phyloP scores from a whole-genome alignment of 2,113 vertebrate genomes.

The Ammodytes marinus region DNA sequence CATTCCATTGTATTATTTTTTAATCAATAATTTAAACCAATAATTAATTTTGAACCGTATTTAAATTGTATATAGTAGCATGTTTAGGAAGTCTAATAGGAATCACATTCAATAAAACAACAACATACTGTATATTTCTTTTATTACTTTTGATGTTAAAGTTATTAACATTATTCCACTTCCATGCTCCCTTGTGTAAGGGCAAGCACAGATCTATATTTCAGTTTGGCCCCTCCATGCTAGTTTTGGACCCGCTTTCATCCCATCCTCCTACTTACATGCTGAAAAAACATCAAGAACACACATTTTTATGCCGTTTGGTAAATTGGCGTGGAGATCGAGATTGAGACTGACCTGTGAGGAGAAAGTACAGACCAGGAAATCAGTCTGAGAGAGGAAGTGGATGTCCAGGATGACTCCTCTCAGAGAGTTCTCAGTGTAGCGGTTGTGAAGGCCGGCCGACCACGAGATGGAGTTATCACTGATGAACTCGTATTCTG shows the following conservation, averaged over 20 bases:
- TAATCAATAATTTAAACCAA: too few relatives aligned
- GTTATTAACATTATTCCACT: neutral
- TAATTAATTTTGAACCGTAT: too few relatives aligned
- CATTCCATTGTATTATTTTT: neutral
- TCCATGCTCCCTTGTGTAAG: neutral
- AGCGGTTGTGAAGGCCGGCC: constrained; percentile 97
- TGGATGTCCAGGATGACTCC: constrained; percentile 98
- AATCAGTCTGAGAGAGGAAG: constrained; percentile 98
- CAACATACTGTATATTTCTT: neutral
- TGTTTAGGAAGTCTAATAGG: neutral
- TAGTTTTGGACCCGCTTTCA: constrained; percentile 11
- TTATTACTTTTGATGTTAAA: neutral
- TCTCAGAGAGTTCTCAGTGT: constrained; percentile 96
- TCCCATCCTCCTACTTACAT: constrained; percentile 13
- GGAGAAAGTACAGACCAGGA: constrained; percentile 98
- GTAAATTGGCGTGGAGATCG: neutral
- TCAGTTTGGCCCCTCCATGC: neutral
- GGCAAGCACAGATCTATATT: neutral
- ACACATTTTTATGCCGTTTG: neutral
- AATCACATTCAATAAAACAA: neutral
- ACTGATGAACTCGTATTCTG: constrained; percentile 97
- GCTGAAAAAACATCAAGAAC: neutral
- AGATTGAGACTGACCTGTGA: constrained; percentile 89
- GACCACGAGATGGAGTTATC: constrained; percentile 99
- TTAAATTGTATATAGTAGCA: too few relatives aligned